Evolutionary conservation across 2,797 vertebrate genomes (phyloP).

Genomic region (Masticophis lateralis): DNA sequence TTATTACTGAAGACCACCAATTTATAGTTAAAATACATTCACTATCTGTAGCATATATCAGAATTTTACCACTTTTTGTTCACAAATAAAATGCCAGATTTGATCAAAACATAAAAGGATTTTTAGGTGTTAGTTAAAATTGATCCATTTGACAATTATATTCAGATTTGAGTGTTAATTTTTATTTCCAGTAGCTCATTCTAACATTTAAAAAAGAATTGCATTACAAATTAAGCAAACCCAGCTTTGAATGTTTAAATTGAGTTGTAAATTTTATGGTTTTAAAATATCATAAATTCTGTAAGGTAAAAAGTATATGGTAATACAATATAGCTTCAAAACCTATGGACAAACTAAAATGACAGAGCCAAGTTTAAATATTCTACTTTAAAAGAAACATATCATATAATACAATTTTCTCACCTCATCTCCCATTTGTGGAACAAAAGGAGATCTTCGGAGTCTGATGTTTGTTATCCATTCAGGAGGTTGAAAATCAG

Average conservation of each 20-base stretch:
- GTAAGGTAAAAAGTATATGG: neutral
- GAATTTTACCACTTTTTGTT: neutral
- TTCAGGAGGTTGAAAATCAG: slow-evolving; percentile 85
- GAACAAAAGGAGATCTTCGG: slow-evolving; percentile 93
- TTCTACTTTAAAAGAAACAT: neutral
- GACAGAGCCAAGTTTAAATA: neutral
- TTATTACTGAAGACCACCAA: neutral
- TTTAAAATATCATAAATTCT: neutral
- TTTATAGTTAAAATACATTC: neutral
- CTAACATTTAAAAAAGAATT: neutral
- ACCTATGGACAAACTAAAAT: neutral
- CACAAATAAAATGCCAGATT: neutral
- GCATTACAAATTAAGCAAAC: neutral
- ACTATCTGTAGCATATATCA: neutral
- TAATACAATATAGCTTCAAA: neutral
- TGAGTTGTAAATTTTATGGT: neutral
- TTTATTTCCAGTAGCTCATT: neutral
- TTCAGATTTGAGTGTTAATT: neutral
- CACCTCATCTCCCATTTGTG: slow-evolving; percentile 98
- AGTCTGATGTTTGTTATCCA: slow-evolving; percentile 97
- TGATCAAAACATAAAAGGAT: neutral
- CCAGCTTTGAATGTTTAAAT: neutral
- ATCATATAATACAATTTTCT: slow-evolving; percentile 23
- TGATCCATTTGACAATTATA: neutral
- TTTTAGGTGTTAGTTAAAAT: neutral